phyloP scores from a whole-genome alignment of 2,797 vertebrate genomes.

The Sebastes matsubarae region DNA sequence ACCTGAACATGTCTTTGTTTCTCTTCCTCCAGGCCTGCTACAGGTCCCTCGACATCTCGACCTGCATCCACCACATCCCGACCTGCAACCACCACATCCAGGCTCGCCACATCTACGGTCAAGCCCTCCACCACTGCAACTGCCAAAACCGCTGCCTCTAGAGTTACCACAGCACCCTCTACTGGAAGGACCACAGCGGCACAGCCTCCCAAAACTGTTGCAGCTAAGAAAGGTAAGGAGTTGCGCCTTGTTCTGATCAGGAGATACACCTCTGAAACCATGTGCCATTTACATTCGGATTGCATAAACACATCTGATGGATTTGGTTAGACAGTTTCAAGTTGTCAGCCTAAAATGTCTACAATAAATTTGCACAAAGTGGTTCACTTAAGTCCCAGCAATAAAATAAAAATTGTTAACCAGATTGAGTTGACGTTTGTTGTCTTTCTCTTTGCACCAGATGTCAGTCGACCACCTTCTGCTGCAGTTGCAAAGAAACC shows the following conservation, averaged over 20 bases:
- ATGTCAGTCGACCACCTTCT: conserved; percentile 68
- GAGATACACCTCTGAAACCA: not conserved
- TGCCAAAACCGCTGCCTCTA: conserved; percentile 52
- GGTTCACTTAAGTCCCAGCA: not conserved
- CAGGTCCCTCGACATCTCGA: conserved; percentile 48
- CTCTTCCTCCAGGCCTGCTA: conserved; percentile 59
- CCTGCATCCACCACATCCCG: conserved; percentile 32
- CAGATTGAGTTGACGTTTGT: not conserved
- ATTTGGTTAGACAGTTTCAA: not conserved
- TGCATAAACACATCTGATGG: not conserved
- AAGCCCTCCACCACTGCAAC: conserved; percentile 43
- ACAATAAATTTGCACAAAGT: not conserved
- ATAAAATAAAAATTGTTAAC: not conserved
- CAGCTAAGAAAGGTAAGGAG: conserved; percentile 77
- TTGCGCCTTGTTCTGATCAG: not conserved
- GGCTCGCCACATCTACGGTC: conserved; percentile 10
- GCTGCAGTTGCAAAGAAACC: conserved; percentile 65
- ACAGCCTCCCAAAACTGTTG: conserved; percentile 56
- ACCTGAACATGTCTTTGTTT: not conserved
- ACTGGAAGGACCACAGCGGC: conserved; percentile 60
- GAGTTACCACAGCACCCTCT: conserved; percentile 61
- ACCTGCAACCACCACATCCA: conserved; percentile 2
- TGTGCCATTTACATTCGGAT: not conserved
- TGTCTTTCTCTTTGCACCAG: conserved; percentile 55
- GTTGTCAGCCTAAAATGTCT: not conserved